phyloP scores from a whole-genome alignment of 2,888 invertebrate species.

The Amphipyra berbera region DNA sequence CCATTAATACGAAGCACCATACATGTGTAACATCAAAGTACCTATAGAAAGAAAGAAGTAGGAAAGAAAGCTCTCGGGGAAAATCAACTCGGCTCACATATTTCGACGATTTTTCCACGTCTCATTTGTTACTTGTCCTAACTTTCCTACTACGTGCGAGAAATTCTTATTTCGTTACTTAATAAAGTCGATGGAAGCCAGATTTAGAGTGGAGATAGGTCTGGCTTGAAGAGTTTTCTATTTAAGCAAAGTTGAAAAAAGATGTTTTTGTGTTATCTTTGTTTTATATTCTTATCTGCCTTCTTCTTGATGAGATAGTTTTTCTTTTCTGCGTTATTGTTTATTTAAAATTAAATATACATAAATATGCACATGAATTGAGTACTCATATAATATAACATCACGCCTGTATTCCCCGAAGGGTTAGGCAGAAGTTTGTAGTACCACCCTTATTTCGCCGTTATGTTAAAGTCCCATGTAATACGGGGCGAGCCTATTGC shows the following conservation, averaged over 20 bases:
- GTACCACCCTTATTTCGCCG: too few relatives aligned
- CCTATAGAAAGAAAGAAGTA: constrained; percentile 47
- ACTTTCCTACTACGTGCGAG: constrained; percentile 77
- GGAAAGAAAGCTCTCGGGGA: constrained; percentile 67
- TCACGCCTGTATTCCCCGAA: too few relatives aligned
- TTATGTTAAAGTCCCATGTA: too few relatives aligned
- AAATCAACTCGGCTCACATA: constrained; percentile 84
- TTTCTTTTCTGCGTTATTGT: too few relatives aligned
- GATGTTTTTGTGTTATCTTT: constrained; percentile 24
- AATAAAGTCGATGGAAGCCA: constrained; percentile 66
- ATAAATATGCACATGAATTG: too few relatives aligned
- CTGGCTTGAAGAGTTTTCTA: constrained; percentile 38
- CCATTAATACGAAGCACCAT: constrained; percentile 74
- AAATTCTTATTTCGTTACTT: constrained; percentile 73
- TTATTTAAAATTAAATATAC: too few relatives aligned
- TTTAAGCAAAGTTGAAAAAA: constrained; percentile 36
- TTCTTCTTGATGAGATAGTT: constrained; percentile 4
- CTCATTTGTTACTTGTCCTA: constrained; percentile 83
- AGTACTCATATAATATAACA: too few relatives aligned
- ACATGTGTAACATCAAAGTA: constrained; percentile 70
- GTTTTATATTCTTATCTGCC: constrained; percentile 29
- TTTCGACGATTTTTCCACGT: constrained; percentile 83
- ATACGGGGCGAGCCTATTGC: too few relatives aligned
- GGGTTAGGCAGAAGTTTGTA: too few relatives aligned
- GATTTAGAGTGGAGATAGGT: constrained; percentile 66